Percentiles rank a stretch among this genome's conserved stretches.
Evolutionary conservation across 2,797 vertebrate species (phyloP).

Genomic region (Meda fulgida): DNA sequence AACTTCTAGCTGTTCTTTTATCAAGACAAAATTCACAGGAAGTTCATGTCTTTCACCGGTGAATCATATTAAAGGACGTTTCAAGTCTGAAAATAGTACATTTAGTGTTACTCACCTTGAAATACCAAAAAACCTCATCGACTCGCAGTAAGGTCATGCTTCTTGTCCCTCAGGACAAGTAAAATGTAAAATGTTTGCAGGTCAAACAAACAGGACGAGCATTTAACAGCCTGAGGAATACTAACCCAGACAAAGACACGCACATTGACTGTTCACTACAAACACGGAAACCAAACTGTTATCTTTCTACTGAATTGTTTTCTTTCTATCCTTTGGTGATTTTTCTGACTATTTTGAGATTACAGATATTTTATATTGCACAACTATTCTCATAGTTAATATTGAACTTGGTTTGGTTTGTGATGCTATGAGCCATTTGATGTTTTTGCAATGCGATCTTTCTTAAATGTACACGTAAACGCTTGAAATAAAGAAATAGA

Average conservation of each 20-base stretch:
- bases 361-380: conserved; percentile 13
- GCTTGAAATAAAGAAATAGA: conserved; percentile 29
- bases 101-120: background rate
- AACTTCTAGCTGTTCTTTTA: background rate
- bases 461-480: background rate
- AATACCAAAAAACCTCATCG: conserved; percentile 7
- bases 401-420: conserved; percentile 24
- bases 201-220: conserved; percentile 27
- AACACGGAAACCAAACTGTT: background rate
- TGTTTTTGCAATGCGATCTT: conserved; percentile 29
- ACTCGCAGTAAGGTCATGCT: background rate
- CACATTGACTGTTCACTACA: conserved; percentile 25
- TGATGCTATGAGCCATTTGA: conserved; percentile 25
- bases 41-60: background rate
- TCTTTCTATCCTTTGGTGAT: background rate
- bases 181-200: conserved; percentile 36
- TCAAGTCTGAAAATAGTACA: background rate
- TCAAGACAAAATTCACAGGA: background rate
- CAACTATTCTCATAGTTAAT: conserved; percentile 13
- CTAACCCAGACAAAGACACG: background rate
- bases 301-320: background rate
- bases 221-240: background rate
- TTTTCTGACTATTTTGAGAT: background rate
- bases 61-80: background rate
- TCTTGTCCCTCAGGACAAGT: background rate